These are phyloP conservation scores for Psettodes erumei DNA, from an alignment of 2,113 vertebrate genomes.

Conservation along the genomic window DNA sequence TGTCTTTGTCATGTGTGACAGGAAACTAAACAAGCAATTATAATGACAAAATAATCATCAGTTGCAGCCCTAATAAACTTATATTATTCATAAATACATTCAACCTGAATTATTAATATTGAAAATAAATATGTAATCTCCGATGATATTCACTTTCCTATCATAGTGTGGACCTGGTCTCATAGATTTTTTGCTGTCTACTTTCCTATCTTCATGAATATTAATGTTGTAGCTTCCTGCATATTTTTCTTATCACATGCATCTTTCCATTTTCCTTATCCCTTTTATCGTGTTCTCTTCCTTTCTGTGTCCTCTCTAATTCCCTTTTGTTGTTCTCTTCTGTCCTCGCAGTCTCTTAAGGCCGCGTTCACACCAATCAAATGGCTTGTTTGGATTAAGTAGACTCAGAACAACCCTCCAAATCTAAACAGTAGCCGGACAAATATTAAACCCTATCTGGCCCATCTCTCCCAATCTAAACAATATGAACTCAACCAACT, in stretches of 20 bases:
- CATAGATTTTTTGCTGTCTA: neutral
- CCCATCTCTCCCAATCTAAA: neutral
- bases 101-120: neutral
- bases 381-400: neutral
- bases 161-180: neutral
- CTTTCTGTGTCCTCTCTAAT: neutral
- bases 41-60: neutral
- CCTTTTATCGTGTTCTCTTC: constrained; percentile 2
- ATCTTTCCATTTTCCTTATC: constrained; percentile 38
- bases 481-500: neutral
- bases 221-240: neutral
- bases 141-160: neutral
- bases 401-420: neutral
- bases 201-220: constrained; percentile 28
- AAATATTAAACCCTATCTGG: neutral
- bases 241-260: constrained; percentile 22
- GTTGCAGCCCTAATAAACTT: neutral
- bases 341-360: neutral
- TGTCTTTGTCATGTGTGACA: too few relatives aligned
- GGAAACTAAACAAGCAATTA: too few relatives aligned
- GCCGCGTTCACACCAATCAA: neutral
- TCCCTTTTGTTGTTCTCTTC: neutral
- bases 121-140: neutral
- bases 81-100: neutral
- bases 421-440: neutral